Base-by-base conservation (phyloP, 2,888 invertebrate species). In the Mythimna impura region DNA sequence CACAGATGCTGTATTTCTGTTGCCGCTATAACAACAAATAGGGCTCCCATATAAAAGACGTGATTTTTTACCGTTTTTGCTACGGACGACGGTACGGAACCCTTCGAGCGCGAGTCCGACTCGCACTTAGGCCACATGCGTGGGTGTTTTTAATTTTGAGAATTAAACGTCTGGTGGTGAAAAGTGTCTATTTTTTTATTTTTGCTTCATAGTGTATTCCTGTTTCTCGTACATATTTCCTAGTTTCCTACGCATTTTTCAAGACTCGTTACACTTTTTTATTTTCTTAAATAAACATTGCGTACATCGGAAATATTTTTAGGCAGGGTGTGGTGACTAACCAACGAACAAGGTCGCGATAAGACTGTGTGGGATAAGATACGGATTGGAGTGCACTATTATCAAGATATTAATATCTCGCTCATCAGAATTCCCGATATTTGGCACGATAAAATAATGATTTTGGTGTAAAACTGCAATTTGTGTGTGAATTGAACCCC, bases 271-370 rank as follows among this genome's bases (percentile, higher is more conserved):
- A 25, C 12, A 22, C 17, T 47, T 57, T 71, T 58, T 43, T 71
- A 68, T 74, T 68, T 74, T 76, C 34, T 30, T 69, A 72, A 62
- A 66, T 66, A 77, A 60, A 73, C 52, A 47, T 69, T 69, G 57
- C 50, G 54, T 50, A 47, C 47, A 47, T 69, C 22, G 20, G 47
- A 30, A 72, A 69, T 69, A 66, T 63, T 69, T 65, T n/a, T 25
- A 43, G 71, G 69, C 52, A 65, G 71, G 71, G 66, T 66, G 52
- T 25, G 62, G 81, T 78, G 80, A 68, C 66, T 71, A 74, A 80
- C 10, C n/a, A 62, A 50, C 50, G 40, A n/a, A 58, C 81, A 76
- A 83, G 81, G 81, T 76, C 60, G 66, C 57, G 81, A 83, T 83
- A 81, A 80, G 55, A 65, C 20, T 34, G 52, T 55, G 34, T 25